Percentiles rank a stretch among this genome's conserved stretches.
Conservation (phyloP, 2,797 vertebrate species). For the Paramormyrops hopkinsi region DNA sequence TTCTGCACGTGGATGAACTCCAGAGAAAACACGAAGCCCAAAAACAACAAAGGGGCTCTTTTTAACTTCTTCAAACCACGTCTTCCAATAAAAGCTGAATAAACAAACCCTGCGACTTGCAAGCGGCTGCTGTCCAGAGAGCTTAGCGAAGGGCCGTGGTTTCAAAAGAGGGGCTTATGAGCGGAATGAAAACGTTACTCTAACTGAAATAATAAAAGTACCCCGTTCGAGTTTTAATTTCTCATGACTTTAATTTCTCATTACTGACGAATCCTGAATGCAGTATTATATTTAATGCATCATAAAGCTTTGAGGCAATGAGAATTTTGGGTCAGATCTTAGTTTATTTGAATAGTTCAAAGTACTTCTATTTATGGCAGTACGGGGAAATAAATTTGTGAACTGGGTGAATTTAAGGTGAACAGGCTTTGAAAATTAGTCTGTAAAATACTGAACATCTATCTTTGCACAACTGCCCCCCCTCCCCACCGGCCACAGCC, state of each 20-base stretch:
- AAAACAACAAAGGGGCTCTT: constrained; percentile 72
- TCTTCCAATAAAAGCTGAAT: constrained; percentile 79
- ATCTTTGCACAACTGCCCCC: constrained; percentile 53
- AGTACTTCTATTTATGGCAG: constrained; percentile 34
- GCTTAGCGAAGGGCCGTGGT: constrained; percentile 45
- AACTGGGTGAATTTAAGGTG: constrained; percentile 21
- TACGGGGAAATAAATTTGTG: constrained; percentile 6
- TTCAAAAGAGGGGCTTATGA: constrained; percentile 51
- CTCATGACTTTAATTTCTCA: constrained; percentile 25
- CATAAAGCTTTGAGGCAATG: background rate
- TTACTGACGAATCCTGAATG: background rate
- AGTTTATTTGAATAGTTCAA: background rate
- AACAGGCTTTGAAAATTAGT: constrained; percentile 29
- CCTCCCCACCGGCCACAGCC: constrained; percentile 26
- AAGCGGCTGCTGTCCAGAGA: constrained; percentile 57
- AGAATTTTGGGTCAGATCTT: background rate
- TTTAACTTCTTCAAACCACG: constrained; percentile 73
- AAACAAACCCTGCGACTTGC: constrained; percentile 69
- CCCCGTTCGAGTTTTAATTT: constrained; percentile 50
- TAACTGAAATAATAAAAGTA: constrained; percentile 59
- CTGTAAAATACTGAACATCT: constrained; percentile 69
- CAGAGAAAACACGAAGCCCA: constrained; percentile 67
- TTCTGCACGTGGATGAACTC: constrained; percentile 56
- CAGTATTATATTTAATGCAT: constrained; percentile 9
- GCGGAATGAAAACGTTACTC: constrained; percentile 63